Conservation (phyloP, 2,113 vertebrate species). For the Hystrix brachyura region DNA sequence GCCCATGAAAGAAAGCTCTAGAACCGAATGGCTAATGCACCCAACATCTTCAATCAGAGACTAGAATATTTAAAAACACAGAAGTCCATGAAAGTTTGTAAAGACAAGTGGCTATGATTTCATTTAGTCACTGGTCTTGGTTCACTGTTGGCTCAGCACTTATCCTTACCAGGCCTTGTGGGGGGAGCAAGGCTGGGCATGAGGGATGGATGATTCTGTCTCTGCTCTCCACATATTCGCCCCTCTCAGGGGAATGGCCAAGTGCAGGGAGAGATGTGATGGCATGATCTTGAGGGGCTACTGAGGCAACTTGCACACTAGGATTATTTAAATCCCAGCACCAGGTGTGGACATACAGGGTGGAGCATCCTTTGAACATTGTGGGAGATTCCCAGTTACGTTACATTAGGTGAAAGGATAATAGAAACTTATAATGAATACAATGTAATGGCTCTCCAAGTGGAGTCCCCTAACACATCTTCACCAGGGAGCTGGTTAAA, state of each 20-base stretch:
- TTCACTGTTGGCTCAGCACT: neutral
- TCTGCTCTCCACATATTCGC: neutral
- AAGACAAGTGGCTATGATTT: neutral
- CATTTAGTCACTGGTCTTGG: neutral
- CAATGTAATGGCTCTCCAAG: neutral
- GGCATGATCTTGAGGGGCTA: neutral
- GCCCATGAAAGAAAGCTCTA: neutral
- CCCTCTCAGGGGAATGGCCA: neutral
- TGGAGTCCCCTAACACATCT: neutral
- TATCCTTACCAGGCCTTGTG: neutral
- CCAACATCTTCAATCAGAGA: neutral
- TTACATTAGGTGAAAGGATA: neutral
- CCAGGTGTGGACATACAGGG: neutral
- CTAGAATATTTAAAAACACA: slow-evolving; percentile 15
- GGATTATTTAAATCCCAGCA: neutral
- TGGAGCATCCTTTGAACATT: neutral
- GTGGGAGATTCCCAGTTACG: neutral
- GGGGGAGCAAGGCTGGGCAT: rapidly evolving
- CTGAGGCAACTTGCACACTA: neutral
- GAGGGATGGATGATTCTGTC: neutral
- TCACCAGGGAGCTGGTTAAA: neutral
- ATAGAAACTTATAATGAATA: neutral
- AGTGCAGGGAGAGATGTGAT: neutral
- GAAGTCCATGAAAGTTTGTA: neutral
- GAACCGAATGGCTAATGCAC: neutral